These are phyloP conservation scores for Melanotaenia boesemani DNA, from an alignment of 2,797 vertebrate species.

Conservation along the genomic window DNA sequence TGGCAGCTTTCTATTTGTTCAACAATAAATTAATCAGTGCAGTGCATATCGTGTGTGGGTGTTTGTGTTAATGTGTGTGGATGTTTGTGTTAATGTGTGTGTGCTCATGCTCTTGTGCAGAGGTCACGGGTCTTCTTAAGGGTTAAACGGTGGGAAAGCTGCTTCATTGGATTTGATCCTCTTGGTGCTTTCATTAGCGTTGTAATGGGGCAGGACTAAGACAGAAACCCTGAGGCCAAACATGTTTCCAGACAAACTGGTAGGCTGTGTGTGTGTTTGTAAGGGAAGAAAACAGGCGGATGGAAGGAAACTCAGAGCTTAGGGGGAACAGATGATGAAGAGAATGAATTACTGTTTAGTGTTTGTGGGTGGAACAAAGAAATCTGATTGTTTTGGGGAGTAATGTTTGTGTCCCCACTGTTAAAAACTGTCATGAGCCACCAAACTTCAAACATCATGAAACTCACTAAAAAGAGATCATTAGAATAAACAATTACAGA, in stretches of 20 bases:
- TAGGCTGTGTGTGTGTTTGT: conserved; percentile 20
- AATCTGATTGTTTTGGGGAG: not conserved
- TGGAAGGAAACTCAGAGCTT: conserved; percentile 16
- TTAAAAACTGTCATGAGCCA: too few species aligned
- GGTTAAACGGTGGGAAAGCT: conserved; percentile 60
- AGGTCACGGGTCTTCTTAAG: conserved; percentile 40
- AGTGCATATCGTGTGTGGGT: too few species aligned
- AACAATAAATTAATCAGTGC: not conserved
- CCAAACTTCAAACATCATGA: too few species aligned
- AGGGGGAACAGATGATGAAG: not conserved
- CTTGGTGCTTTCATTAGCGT: conserved; percentile 64
- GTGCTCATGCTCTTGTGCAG: not conserved
- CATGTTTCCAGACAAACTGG: conserved; percentile 43
- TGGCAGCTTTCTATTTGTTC: not conserved
- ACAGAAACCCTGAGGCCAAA: conserved; percentile 54
- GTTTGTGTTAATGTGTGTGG: conserved; percentile 9
- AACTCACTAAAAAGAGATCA: too few species aligned
- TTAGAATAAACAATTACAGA: too few species aligned
- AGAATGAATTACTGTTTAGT: conserved; percentile 24
- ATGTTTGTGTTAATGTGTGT: conserved; percentile 7
- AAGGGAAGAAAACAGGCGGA: conserved; percentile 9
- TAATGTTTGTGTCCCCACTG: not conserved
- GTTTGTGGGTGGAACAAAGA: conserved; percentile 5
- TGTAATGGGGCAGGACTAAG: conserved; percentile 55
- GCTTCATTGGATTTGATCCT: conserved; percentile 66